Percentiles rank a stretch among this genome's conserved stretches.
Evolutionary conservation across 2,113 vertebrate genomes (phyloP).

Genomic region (Odontesthes bonariensis): DNA sequence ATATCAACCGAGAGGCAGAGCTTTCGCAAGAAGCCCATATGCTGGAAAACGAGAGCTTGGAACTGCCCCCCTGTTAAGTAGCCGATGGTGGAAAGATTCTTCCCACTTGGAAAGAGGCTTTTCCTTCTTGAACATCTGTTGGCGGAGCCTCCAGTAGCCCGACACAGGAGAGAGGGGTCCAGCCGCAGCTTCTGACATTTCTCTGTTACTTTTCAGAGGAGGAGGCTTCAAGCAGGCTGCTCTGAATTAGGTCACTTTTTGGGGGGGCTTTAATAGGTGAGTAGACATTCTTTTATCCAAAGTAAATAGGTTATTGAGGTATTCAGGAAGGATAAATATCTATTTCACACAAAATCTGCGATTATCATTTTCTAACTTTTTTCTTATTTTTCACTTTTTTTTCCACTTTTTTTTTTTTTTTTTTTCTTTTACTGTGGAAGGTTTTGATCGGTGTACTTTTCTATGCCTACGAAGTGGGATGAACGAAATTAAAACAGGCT

Average conservation of each 20-base stretch:
- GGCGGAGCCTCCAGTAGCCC: conserved; percentile 73
- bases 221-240: conserved; percentile 57
- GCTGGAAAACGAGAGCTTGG: conserved; percentile 89
- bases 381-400: not conserved
- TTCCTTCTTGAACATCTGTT: conserved; percentile 82
- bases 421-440: not conserved
- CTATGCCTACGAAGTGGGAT: not conserved
- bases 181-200: conserved; percentile 58
- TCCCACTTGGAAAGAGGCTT: conserved; percentile 89
- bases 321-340: not conserved
- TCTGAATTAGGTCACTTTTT: conserved; percentile 25
- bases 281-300: conserved; percentile 19
- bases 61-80: conserved; percentile 98
- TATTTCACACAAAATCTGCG: not conserved
- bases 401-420: no score
- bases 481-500: not conserved
- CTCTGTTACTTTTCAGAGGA: conserved; percentile 47
- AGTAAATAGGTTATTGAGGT: not conserved
- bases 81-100: conserved; percentile 89
- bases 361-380: fast-evolving
- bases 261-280: conserved; percentile 57
- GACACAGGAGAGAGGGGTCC: conserved; percentile 66
- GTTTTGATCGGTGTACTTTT: not conserved
- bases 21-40: conserved; percentile 89
- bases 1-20: conserved; percentile 80